Evolutionary conservation across 2,797 vertebrate species (phyloP).

Genomic region (Sebastes jordani): DNA sequence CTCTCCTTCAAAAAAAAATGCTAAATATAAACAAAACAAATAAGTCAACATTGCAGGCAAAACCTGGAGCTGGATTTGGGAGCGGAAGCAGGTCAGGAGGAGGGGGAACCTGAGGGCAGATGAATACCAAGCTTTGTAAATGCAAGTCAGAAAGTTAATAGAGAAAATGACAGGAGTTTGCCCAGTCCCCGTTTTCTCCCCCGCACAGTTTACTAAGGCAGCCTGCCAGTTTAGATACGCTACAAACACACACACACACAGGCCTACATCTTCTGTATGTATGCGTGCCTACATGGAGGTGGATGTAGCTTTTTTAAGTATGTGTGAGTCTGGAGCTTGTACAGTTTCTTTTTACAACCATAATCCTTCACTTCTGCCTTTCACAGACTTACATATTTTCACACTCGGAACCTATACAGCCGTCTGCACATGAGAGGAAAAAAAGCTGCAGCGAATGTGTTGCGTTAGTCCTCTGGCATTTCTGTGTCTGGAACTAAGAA

Average conservation of each 20-base stretch:
- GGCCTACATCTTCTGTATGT: conserved; percentile 11
- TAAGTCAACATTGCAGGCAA: conserved; percentile 64
- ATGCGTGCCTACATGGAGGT: conserved; percentile 16
- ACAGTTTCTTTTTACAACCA: conserved; percentile 12
- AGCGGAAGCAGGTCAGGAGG: conserved; percentile 76
- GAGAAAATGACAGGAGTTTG: conserved; percentile 80
- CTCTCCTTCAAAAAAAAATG: conserved; percentile 58
- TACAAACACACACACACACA: conserved; percentile 26
- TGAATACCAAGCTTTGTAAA: conserved; percentile 84
- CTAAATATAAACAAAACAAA: conserved; percentile 82
- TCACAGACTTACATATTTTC: conserved; percentile 11
- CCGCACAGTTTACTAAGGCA: conserved; percentile 76
- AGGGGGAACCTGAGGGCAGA: conserved; percentile 59
- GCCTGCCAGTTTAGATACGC: conserved; percentile 74
- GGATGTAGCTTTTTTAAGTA: conserved; percentile 28
- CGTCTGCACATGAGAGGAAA: conserved; percentile 40
- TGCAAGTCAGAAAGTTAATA: conserved; percentile 71
- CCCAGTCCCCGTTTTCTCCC: conserved; percentile 57
- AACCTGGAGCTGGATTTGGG: conserved; percentile 68
- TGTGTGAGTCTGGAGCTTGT: conserved; percentile 36
- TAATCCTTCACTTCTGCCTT: conserved; percentile 11
- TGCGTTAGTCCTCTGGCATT: conserved; percentile 61
- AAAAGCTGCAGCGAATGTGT: conserved; percentile 34
- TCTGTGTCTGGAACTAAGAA: conserved; percentile 69
- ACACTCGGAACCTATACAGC: neutral